phyloP scores from a whole-genome alignment of 2,888 invertebrate species.

The Eustalomyia histrio region DNA sequence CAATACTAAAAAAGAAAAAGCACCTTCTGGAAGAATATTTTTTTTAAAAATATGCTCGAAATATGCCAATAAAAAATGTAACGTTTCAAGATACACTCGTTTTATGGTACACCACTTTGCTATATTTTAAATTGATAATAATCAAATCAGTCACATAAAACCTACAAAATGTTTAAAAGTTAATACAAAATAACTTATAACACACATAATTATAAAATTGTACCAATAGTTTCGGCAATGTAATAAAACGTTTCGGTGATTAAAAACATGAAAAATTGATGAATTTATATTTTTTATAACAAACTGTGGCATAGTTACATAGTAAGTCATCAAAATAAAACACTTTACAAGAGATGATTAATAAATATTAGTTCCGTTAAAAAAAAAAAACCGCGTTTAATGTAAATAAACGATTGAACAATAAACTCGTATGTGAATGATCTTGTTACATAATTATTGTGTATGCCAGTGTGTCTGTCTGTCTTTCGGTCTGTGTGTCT shows the following conservation, averaged over 20 bases:
- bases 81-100: too few relatives aligned
- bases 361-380: conserved; percentile 58
- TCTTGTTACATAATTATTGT: conserved; percentile 51
- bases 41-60: too few relatives aligned
- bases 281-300: conserved; percentile 18
- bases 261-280: conserved; percentile 26
- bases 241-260: conserved; percentile 22
- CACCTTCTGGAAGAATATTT: too few relatives aligned
- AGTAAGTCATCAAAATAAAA: background rate
- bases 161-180: background rate
- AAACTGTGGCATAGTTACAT: background rate
- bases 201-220: conserved; percentile 29
- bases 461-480: background rate
- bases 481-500: too few relatives aligned
- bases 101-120: too few relatives aligned
- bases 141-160: background rate
- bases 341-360: background rate
- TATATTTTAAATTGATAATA: background rate
- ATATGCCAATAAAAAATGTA: too few relatives aligned
- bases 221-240: conserved; percentile 16
- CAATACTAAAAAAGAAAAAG: too few relatives aligned
- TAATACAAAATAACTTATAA: background rate
- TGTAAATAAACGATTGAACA: conserved; percentile 43
- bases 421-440: conserved; percentile 41
- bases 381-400: conserved; percentile 19